Evolutionary conservation across 2,113 vertebrate species (phyloP).

Genomic region (Anhinga anhinga): DNA sequence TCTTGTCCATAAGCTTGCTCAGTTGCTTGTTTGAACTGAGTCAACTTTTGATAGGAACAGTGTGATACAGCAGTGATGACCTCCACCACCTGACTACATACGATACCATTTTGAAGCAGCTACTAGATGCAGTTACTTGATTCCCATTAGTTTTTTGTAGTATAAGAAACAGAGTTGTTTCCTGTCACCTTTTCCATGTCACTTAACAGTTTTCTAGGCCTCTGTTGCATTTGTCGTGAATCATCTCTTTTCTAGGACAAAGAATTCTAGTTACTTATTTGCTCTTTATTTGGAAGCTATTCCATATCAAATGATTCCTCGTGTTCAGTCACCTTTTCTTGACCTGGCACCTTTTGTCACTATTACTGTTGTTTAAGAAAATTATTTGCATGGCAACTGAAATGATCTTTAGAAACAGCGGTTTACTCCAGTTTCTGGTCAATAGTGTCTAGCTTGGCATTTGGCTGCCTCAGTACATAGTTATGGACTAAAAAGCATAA

Average conservation of each 20-base stretch:
- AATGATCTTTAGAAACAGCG: background rate
- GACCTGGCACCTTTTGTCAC: background rate
- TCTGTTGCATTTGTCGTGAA: background rate
- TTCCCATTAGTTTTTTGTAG: background rate
- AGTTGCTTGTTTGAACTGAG: background rate
- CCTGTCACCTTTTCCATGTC: background rate
- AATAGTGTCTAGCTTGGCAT: background rate
- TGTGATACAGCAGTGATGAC: background rate
- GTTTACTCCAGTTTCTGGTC: background rate
- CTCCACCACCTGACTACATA: background rate
- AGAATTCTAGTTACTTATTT: background rate
- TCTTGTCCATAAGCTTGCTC: background rate
- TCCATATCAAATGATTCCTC: background rate
- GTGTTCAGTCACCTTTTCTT: background rate
- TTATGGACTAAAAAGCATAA: background rate
- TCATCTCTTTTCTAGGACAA: background rate
- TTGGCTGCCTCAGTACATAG: background rate
- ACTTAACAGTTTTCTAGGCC: background rate
- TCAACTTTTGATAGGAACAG: background rate
- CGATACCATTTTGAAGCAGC: accelerated
- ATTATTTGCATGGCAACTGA: background rate
- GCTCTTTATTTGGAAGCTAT: background rate
- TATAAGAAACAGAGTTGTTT: background rate
- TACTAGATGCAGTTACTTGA: background rate
- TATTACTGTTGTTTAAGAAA: background rate